phyloP scores from a whole-genome alignment of 1,140 invertebrate species.

The Batillaria attramentaria region DNA sequence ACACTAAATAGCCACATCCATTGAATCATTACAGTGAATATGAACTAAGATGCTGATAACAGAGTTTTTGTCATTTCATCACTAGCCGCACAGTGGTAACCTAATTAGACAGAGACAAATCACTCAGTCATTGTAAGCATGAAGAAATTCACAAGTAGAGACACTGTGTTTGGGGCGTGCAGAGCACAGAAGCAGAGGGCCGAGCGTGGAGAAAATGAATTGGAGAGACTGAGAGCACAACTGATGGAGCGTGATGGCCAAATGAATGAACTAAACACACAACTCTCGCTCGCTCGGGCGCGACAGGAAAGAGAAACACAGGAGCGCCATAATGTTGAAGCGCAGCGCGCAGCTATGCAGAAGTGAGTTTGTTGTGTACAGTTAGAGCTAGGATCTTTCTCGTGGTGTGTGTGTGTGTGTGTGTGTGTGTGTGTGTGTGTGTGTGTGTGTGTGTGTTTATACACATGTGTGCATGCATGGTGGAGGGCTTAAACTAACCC shows the following conservation, averaged over 20 bases:
- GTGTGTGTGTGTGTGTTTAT: neutral
- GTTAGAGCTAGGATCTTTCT: neutral
- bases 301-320: slow-evolving; percentile 57
- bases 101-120: too few relatives aligned
- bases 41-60: too few relatives aligned
- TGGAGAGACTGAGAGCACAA: slow-evolving; percentile 60
- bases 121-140: too few relatives aligned
- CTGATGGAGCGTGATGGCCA: slow-evolving; percentile 62
- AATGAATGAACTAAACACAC: slow-evolving; percentile 56
- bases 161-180: slow-evolving; percentile 27
- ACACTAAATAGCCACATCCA: too few relatives aligned
- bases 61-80: too few relatives aligned
- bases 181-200: slow-evolving; percentile 70
- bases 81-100: too few relatives aligned
- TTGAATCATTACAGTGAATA: too few relatives aligned
- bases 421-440: slow-evolving; percentile 6
- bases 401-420: neutral
- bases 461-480: too few relatives aligned
- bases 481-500: neutral
- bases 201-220: slow-evolving; percentile 60
- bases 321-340: slow-evolving; percentile 54
- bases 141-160: too few relatives aligned
- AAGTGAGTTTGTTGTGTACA: slow-evolving; percentile 57
- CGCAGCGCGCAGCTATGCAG: slow-evolving; percentile 60
- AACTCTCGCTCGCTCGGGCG: slow-evolving; percentile 53